Evolutionary conservation across 1,140 invertebrate genomes (phyloP).

Genomic region (Drosophila pectinifera): DNA sequence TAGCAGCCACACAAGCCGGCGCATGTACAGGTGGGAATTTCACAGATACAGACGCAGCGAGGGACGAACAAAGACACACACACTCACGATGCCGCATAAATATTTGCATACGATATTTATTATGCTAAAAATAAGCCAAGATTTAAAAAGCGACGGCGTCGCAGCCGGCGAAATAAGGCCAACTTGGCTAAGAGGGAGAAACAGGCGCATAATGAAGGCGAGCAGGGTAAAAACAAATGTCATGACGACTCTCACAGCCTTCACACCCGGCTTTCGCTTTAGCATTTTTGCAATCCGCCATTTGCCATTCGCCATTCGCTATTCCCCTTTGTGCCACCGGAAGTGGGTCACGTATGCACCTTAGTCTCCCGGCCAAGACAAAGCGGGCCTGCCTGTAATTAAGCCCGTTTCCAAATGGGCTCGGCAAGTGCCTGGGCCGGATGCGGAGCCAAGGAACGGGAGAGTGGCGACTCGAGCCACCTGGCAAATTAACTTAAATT

Average conservation of each 20-base stretch:
- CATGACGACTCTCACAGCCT: slow-evolving; percentile 74
- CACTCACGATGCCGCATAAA: slow-evolving; percentile 57
- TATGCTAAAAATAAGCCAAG: slow-evolving; percentile 83
- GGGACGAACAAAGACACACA: slow-evolving; percentile 39
- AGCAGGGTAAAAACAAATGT: slow-evolving; percentile 60
- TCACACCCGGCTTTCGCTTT: slow-evolving; percentile 66
- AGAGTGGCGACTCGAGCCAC: neutral
- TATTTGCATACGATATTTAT: slow-evolving; percentile 81
- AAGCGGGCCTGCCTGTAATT: slow-evolving; percentile 71
- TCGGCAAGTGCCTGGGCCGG: slow-evolving; percentile 55
- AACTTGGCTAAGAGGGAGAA: slow-evolving; percentile 41
- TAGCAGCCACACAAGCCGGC: too few species aligned
- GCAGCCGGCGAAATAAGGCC: slow-evolving; percentile 66
- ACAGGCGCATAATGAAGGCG: slow-evolving; percentile 69
- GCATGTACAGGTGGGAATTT: slow-evolving; percentile 45
- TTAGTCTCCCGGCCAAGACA: slow-evolving; percentile 60
- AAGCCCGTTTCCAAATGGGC: slow-evolving; percentile 62
- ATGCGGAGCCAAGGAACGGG: slow-evolving; percentile 15
- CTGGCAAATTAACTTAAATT: slow-evolving; percentile 73
- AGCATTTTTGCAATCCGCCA: slow-evolving; percentile 18
- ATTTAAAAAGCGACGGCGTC: slow-evolving; percentile 58
- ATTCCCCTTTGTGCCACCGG: slow-evolving; percentile 72
- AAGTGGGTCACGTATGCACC: slow-evolving; percentile 77
- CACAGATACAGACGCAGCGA: slow-evolving; percentile 29
- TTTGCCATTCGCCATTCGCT: slow-evolving; percentile 36